phyloP scores from a whole-genome alignment of 1,140 invertebrate genomes.

The Planococcus citri region DNA sequence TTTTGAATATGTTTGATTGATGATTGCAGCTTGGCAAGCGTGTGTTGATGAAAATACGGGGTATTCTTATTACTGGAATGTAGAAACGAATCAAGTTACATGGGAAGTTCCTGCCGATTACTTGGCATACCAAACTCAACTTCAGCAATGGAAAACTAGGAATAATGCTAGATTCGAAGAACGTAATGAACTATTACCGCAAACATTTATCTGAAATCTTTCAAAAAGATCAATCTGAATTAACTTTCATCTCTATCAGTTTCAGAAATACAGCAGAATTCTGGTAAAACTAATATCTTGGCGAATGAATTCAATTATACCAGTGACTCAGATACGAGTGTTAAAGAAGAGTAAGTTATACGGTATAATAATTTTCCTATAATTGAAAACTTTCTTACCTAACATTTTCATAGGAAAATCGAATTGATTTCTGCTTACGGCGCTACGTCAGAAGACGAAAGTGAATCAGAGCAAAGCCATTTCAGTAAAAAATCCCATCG shows the following conservation, averaged over 20 bases:
- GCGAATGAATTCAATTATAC: neutral
- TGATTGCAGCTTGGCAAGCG: slow-evolving; percentile 49
- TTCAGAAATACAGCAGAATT: neutral
- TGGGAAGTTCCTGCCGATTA: slow-evolving; percentile 52
- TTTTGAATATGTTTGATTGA: no score
- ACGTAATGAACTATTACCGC: no score
- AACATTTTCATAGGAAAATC: slow-evolving; percentile 39
- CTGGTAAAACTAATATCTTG: neutral
- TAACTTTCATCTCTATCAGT: neutral
- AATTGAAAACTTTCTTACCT: neutral
- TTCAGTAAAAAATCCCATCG: neutral
- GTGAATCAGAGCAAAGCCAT: neutral
- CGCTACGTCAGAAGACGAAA: slow-evolving; percentile 28
- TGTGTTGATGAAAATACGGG: slow-evolving; percentile 53
- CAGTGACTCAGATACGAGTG: neutral
- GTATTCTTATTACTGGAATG: slow-evolving; percentile 62
- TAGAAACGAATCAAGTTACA: slow-evolving; percentile 53
- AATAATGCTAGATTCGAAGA: neutral
- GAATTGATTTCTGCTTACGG: slow-evolving; percentile 48
- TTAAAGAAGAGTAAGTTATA: neutral
- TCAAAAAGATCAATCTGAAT: no score
- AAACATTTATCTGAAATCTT: no score
- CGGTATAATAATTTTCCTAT: no score
- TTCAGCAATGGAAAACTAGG: slow-evolving; percentile 26
- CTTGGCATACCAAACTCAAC: slow-evolving; percentile 24